phyloP scores from a whole-genome alignment of 2,888 invertebrate genomes.

The Nowickia ferox region DNA sequence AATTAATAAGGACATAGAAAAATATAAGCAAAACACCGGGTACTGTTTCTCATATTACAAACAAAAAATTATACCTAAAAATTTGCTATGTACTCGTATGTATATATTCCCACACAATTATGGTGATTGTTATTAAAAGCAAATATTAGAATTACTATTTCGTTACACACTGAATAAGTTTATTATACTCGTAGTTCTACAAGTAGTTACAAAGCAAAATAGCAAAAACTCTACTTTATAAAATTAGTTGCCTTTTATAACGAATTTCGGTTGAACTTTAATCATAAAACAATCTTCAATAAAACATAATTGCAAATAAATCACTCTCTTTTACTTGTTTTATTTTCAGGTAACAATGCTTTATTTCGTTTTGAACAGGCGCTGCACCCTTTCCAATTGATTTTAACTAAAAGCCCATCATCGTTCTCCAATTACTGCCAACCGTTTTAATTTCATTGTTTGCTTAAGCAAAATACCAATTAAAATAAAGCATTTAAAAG shows the following conservation, averaged over 20 bases:
- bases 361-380: not conserved
- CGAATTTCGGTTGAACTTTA: not conserved
- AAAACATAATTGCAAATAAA: not conserved
- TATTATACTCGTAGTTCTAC: too few relatives aligned
- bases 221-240: not conserved
- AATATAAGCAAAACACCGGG: not conserved
- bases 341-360: constrained; percentile 40
- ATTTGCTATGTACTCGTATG: too few relatives aligned
- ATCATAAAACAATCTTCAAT: constrained; percentile 11
- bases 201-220: too few relatives aligned
- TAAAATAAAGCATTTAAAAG: constrained; percentile 41
- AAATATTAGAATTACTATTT: too few relatives aligned
- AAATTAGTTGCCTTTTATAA: not conserved
- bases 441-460: constrained; percentile 12
- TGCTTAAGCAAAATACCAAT: constrained; percentile 22
- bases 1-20: constrained; percentile 45
- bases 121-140: too few relatives aligned
- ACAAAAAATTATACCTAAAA: too few relatives aligned
- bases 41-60: too few relatives aligned
- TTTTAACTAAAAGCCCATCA: constrained; percentile 23
- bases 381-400: constrained; percentile 6
- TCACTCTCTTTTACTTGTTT: not conserved
- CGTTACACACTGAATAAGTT: too few relatives aligned
- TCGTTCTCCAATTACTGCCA: not conserved
- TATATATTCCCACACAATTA: too few relatives aligned